Percentiles rank a stretch among this genome's conserved stretches.
Conservation (phyloP, 2,888 invertebrate species). For the Spodoptera picta region DNA sequence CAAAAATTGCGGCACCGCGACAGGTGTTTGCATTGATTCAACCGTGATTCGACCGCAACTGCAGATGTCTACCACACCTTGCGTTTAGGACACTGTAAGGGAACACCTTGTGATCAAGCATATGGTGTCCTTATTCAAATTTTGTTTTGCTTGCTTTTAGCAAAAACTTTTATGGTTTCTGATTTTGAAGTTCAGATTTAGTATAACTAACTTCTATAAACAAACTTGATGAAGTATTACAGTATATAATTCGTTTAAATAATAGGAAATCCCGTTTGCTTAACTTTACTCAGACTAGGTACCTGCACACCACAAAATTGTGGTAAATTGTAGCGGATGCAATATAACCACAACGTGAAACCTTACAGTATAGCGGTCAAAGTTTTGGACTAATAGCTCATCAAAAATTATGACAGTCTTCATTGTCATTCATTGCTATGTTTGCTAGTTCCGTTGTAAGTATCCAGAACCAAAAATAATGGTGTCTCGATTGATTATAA, state of each 20-base stretch:
- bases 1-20: slow-evolving; percentile 38
- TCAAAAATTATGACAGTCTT: slow-evolving; percentile 44
- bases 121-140: slow-evolving; percentile 49
- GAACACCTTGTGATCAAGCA: slow-evolving; percentile 70
- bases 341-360: not conserved
- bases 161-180: not conserved
- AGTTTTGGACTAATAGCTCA: slow-evolving; percentile 26
- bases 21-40: slow-evolving; percentile 82
- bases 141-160: slow-evolving; percentile 12
- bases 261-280: too few species aligned
- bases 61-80: slow-evolving; percentile 82
- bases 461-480: slow-evolving; percentile 52
- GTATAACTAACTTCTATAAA: too few species aligned
- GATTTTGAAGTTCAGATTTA: too few species aligned
- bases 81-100: slow-evolving; percentile 49
- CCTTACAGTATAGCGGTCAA: slow-evolving; percentile 2
- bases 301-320: too few species aligned
- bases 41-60: slow-evolving; percentile 70
- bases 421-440: slow-evolving; percentile 61
- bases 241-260: too few species aligned
- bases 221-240: too few species aligned
- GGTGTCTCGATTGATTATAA: slow-evolving; percentile 30
- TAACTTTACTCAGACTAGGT: too few species aligned
- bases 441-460: slow-evolving; percentile 55
- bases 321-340: not conserved